Base-by-base conservation (phyloP, 1,140 invertebrate genomes). In the Maconellicoccus hirsutus region DNA sequence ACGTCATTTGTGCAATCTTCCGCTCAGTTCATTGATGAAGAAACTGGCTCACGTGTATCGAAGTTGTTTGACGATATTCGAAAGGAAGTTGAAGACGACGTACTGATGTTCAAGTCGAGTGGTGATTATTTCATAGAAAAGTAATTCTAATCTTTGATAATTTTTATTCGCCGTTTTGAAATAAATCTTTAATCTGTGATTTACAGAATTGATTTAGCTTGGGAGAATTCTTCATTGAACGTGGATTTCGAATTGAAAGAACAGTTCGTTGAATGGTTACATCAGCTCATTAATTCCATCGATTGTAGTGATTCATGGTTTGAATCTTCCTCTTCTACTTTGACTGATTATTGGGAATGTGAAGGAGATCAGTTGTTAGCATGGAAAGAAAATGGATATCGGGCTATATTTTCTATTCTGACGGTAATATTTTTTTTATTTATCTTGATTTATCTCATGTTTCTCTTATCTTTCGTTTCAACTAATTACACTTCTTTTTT, bases 331-430 rank as follows among this genome's bases (percentile, higher is more conserved):
- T 81, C 81, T 0, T 79, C 76, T 70, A 82, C 83, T 14, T 78
- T 82, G 25, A 33, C 76, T 1, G 80, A 84, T 19, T 88, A 87
- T 77, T 78, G 80, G 79, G 77, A 80, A 0, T 87, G 85, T 75
- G 80, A 83, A 66, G 87, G 87, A 1, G 81, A 87, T 77, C 71
- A 75, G 22, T 70, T 82, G 10, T 78, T 85, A 2, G 82, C 84
- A 75, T 89, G 87, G 86, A 86, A 85, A 73, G 76, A 80, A 21
- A 80, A 79, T 73, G 86, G 86, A 25, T 88, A 83, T 75, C 81
- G 77, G 71, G 83, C 78, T 27, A 77, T 88, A 71, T 79, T 89
- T 12, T 78, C 84, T 73, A 70, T 87, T 25, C 78, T 88, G 70
- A 81, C 83, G 80, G 84, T 85, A 81, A 75, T 70, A 73, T 70